Percentiles rank a stretch among this genome's conserved stretches.
These are phyloP conservation scores for Calameuta idolon DNA, from an alignment of 2,888 invertebrate species.

Conservation along the genomic window DNA sequence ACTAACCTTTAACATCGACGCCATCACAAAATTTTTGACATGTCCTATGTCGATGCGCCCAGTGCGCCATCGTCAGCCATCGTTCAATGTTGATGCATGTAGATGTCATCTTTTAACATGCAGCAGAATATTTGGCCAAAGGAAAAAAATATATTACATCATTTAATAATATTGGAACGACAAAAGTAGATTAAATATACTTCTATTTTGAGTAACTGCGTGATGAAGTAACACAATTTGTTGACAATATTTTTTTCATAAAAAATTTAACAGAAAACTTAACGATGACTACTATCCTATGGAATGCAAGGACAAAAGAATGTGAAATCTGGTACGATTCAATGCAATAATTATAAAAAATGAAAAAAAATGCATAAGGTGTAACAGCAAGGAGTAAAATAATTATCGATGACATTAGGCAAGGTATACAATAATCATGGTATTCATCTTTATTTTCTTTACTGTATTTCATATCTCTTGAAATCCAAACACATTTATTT, in stretches of 20 bases:
- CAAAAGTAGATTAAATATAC: not conserved
- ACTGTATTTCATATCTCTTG: conserved; percentile 33
- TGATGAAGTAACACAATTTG: not conserved
- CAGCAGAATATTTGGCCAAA: not conserved
- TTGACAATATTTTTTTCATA: not conserved
- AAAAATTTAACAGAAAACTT: not conserved
- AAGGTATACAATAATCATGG: not conserved
- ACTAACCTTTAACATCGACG: conserved; percentile 65
- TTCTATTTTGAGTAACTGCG: not conserved
- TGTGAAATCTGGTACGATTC: not conserved
- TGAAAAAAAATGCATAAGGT: not conserved
- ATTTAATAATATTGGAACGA: not conserved
- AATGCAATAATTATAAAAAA: not conserved
- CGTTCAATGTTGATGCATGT: not conserved
- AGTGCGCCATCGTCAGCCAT: not conserved
- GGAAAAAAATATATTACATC: not conserved
- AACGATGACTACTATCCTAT: not conserved
- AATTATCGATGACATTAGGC: not conserved
- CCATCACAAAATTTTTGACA: conserved; percentile 63
- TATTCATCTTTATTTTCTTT: not conserved
- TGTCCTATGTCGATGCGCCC: conserved; percentile 37
- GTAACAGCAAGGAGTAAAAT: not conserved
- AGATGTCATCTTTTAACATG: not conserved
- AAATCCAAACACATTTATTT: conserved; percentile 63
- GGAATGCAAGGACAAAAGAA: not conserved